Evolutionary conservation across 1,140 invertebrate genomes (phyloP).

Genomic region (Zaprionus gabonicus): DNA sequence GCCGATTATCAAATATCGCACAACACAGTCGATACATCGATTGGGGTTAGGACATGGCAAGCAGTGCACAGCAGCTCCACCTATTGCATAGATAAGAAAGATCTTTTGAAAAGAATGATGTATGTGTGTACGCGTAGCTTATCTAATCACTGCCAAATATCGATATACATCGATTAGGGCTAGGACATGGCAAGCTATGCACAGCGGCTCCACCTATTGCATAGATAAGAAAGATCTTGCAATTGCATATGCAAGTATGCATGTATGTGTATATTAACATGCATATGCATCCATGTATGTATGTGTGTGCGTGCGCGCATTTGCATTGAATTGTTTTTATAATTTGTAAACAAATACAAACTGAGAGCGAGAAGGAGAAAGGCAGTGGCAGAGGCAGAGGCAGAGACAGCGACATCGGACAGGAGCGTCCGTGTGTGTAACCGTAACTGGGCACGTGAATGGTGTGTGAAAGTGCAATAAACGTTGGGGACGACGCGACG

Average conservation of each 20-base stretch:
- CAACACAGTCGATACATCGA: constrained; percentile 33
- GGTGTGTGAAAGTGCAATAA: constrained; percentile 82
- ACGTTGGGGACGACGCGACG: constrained; percentile 47
- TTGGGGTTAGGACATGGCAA: constrained; percentile 1
- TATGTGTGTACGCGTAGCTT: constrained; percentile 21
- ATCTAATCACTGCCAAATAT: constrained; percentile 66
- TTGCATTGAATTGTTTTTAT: background rate
- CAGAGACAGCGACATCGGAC: background rate
- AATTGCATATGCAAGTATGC: background rate
- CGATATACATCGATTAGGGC: constrained; percentile 12
- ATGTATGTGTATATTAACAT: background rate
- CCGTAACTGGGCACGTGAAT: constrained; percentile 72
- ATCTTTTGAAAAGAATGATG: constrained; percentile 35
- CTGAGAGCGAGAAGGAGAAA: constrained; percentile 16
- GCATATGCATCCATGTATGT: constrained; percentile 3
- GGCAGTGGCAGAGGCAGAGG: constrained; percentile 1
- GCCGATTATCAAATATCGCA: constrained; percentile 53
- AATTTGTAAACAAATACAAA: constrained; percentile 63
- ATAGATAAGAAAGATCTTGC: background rate
- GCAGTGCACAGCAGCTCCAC: background rate
- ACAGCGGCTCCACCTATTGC: background rate
- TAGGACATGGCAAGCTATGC: constrained; percentile 5
- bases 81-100: constrained; percentile 1
- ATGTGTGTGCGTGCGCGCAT: background rate
- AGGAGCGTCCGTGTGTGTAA: constrained; percentile 55